These are phyloP conservation scores for Macrophya annulata DNA, from an alignment of 2,888 invertebrate species.

Conservation along the genomic window DNA sequence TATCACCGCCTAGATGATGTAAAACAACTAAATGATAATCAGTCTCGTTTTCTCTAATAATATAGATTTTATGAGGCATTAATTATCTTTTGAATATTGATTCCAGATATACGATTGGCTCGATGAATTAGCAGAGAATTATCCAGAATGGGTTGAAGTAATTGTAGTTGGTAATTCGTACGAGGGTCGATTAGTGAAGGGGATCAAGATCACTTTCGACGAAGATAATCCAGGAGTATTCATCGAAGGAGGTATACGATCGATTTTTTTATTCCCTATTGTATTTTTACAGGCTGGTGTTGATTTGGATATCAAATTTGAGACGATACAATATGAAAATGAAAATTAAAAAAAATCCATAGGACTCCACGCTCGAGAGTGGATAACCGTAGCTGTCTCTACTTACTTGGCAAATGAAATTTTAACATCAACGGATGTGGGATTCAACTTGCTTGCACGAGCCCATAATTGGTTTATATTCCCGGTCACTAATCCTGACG, in stretches of 20 bases:
- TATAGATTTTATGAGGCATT: neutral
- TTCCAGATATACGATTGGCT: constrained; percentile 82
- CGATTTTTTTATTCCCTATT: neutral
- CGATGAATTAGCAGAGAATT: constrained; percentile 76
- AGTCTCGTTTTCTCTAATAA: neutral
- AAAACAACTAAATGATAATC: neutral
- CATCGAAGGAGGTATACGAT: constrained; percentile 77
- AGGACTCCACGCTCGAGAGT: constrained; percentile 86
- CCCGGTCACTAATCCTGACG: constrained; percentile 88
- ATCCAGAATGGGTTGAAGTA: constrained; percentile 79
- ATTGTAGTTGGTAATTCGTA: constrained; percentile 78
- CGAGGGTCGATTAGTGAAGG: constrained; percentile 82
- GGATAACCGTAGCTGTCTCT: constrained; percentile 84
- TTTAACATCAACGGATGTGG: constrained; percentile 80
- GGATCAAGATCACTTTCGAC: constrained; percentile 80
- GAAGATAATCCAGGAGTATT: constrained; percentile 81
- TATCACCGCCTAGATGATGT: constrained; percentile 48
- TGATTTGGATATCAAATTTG: neutral
- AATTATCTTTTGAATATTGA: constrained; percentile 54
- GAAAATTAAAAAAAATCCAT: neutral
- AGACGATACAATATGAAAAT: neutral
- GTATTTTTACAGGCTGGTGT: neutral
- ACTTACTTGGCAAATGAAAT: constrained; percentile 84
- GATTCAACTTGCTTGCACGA: constrained; percentile 79
- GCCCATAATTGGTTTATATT: constrained; percentile 87